Evolutionary conservation across 2,888 invertebrate genomes (phyloP).

Genomic region (Nesidiocoris tenuis): DNA sequence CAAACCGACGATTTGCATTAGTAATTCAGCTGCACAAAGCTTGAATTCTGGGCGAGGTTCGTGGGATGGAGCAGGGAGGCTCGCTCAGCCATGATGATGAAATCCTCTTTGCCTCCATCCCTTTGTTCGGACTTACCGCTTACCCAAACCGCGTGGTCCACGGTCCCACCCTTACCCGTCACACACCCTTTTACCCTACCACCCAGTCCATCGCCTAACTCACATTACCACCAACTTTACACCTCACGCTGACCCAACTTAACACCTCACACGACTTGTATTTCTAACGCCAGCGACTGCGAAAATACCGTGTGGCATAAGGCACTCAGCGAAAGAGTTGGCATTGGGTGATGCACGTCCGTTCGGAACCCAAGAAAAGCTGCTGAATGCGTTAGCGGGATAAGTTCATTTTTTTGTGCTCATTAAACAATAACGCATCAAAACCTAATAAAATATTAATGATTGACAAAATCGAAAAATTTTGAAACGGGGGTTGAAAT

Average conservation of each 20-base stretch:
- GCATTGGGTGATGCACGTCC: no score
- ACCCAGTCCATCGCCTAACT: not conserved
- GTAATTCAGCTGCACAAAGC: slow-evolving; percentile 21
- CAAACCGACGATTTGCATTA: slow-evolving; percentile 17
- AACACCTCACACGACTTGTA: not conserved
- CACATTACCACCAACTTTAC: not conserved
- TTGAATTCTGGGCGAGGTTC: not conserved
- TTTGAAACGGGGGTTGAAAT: no score
- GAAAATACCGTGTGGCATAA: no score
- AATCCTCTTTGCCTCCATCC: slow-evolving; percentile 27
- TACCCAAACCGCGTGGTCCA: slow-evolving; percentile 13
- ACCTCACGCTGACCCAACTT: not conserved
- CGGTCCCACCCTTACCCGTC: not conserved
- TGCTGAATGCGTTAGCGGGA: no score
- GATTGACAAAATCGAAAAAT: no score
- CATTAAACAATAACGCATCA: no score
- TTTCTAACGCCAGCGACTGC: not conserved
- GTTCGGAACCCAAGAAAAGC: no score
- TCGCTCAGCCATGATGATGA: slow-evolving; percentile 15
- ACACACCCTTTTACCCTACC: not conserved
- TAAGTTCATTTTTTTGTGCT: no score
- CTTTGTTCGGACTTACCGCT: slow-evolving; percentile 25
- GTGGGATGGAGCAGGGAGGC: no score
- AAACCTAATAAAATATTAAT: no score
- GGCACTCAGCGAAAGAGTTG: no score